Percentiles rank a stretch among this genome's conserved stretches.
Evolutionary conservation across 2,113 vertebrate genomes (phyloP).

Genomic region (Mirounga angustirostris): DNA sequence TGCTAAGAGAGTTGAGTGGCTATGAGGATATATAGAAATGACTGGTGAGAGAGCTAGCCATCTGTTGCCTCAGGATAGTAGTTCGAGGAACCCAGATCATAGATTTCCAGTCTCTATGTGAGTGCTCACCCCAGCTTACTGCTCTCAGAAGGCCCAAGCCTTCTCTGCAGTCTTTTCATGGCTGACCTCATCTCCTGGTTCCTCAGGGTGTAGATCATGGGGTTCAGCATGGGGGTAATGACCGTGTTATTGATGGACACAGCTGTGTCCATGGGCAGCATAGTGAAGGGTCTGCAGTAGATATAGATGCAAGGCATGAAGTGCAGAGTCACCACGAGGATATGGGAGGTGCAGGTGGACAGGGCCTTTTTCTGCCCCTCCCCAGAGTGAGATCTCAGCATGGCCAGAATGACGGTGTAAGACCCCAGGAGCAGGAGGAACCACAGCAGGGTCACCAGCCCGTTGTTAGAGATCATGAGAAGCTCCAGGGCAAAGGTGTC

Average conservation of each 20-base stretch:
- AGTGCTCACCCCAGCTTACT: constrained; percentile 23
- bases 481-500: constrained; percentile 65
- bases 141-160: constrained; percentile 33
- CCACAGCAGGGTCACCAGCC: constrained; percentile 72
- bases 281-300: constrained; percentile 72
- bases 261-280: constrained; percentile 69
- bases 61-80: neutral
- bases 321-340: constrained; percentile 77
- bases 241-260: constrained; percentile 74
- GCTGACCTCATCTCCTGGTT: constrained; percentile 79
- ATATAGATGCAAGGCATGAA: constrained; percentile 68
- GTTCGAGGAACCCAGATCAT: neutral
- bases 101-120: neutral
- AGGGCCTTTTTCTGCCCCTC: constrained; percentile 63
- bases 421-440: constrained; percentile 76
- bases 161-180: constrained; percentile 69
- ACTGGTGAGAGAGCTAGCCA: neutral
- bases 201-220: constrained; percentile 78
- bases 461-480: constrained; percentile 78
- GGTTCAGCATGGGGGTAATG: constrained; percentile 78
- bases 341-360: constrained; percentile 79
- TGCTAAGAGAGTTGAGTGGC: neutral
- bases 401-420: constrained; percentile 63
- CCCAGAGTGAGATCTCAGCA: constrained; percentile 43
- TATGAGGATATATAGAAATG: neutral